Evolutionary conservation across 1,140 invertebrate genomes (phyloP).

Genomic region (Neuroterus valhalla): DNA sequence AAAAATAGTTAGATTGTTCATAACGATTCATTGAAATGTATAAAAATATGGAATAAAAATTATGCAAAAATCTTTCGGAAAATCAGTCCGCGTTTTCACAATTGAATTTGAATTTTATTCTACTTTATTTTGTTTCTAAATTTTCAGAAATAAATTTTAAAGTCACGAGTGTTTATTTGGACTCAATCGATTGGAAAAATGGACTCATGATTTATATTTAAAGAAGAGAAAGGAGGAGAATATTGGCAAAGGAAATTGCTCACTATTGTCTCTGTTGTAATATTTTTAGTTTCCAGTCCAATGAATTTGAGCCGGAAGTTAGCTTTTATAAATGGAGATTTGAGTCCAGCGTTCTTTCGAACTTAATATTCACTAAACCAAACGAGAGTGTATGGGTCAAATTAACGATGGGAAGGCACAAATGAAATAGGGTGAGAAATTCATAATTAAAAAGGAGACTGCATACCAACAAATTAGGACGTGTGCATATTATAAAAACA

Average conservation of each 20-base stretch:
- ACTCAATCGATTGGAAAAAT: not conserved
- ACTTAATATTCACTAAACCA: constrained; percentile 20
- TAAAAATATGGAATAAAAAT: too few species aligned
- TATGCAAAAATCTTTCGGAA: too few species aligned
- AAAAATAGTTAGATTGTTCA: too few species aligned
- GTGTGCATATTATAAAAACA: too few species aligned
- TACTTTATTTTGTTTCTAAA: not conserved
- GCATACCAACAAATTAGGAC: too few species aligned
- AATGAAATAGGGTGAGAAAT: constrained; percentile 5
- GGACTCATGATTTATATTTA: not conserved
- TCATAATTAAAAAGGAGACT: not conserved
- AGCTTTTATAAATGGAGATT: constrained; percentile 11
- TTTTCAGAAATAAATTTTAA: not conserved
- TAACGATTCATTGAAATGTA: too few species aligned
- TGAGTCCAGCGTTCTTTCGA: not conserved
- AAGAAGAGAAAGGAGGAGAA: not conserved
- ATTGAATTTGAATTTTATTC: too few species aligned
- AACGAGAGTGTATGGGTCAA: not conserved
- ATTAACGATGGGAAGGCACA: constrained; percentile 11
- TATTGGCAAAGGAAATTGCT: not conserved
- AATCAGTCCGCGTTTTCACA: too few species aligned
- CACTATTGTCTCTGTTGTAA: not conserved
- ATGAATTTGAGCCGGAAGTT: constrained; percentile 24
- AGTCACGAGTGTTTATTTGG: not conserved
- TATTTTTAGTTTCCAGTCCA: not conserved